phyloP scores from a whole-genome alignment of 1,140 invertebrate genomes.

The Teleogryllus occipitalis region DNA sequence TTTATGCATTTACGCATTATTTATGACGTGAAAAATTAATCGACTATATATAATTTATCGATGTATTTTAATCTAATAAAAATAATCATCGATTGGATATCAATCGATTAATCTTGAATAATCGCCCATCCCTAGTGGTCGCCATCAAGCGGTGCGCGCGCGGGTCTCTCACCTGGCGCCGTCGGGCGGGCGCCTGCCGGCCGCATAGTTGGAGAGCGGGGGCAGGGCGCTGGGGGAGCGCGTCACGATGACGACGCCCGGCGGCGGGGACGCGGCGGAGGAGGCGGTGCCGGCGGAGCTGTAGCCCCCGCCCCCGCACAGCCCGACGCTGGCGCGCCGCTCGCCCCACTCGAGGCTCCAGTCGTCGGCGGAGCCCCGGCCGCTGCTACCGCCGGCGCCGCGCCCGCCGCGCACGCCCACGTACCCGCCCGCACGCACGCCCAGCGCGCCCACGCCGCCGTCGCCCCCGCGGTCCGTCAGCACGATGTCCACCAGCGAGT shows the following conservation, averaged over 20 bases:
- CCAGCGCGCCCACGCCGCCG: conserved; percentile 60
- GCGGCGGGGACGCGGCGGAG: conserved; percentile 3
- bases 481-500: conserved; percentile 62
- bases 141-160: too few relatives aligned
- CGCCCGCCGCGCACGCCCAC: conserved; percentile 26
- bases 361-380: conserved; percentile 19
- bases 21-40: too few relatives aligned
- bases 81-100: too few relatives aligned
- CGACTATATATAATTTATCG: too few relatives aligned
- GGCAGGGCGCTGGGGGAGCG: conserved; percentile 17
- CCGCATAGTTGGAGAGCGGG: background rate
- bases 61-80: too few relatives aligned
- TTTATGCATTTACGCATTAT: too few relatives aligned
- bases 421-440: conserved; percentile 53
- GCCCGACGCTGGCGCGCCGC: background rate
- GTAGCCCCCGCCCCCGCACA: background rate
- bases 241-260: conserved; percentile 24
- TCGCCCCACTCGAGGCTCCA: conserved; percentile 20
- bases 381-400: conserved; percentile 7
- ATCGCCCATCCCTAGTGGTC: too few relatives aligned
- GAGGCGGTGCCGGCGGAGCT: background rate
- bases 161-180: background rate
- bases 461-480: conserved; percentile 42
- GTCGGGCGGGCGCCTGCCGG: background rate
- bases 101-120: too few relatives aligned